Conservation (phyloP, 92 coral and sea anemone species). For the Siderastrea siderea region DNA sequence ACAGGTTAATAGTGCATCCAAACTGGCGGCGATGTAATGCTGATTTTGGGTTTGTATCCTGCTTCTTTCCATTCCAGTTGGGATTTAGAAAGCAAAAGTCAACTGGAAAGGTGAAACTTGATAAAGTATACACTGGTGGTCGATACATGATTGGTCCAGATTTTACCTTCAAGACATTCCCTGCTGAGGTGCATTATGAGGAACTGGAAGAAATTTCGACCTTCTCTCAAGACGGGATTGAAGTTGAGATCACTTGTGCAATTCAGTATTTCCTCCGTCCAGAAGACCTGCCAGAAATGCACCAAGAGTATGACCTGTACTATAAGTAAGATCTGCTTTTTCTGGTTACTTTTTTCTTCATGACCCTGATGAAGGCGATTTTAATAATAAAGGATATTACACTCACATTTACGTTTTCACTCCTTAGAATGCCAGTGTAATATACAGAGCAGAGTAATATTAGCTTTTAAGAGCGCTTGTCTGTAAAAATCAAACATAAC, state of each 20-base stretch:
- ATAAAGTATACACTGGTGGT: slow-evolving; percentile 65
- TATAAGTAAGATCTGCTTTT: slow-evolving; percentile 36
- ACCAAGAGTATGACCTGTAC: slow-evolving; percentile 79
- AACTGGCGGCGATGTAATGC: too few relatives aligned
- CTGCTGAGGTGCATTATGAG: slow-evolving; percentile 74
- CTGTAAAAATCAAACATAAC: too few relatives aligned
- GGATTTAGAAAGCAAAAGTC: slow-evolving; percentile 69
- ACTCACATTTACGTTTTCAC: too few relatives aligned
- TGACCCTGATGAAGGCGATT: too few relatives aligned
- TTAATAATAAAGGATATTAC: too few relatives aligned
- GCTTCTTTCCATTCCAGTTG: slow-evolving; percentile 1
- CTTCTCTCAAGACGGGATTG: slow-evolving; percentile 68
- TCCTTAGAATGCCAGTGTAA: too few relatives aligned
- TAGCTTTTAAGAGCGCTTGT: too few relatives aligned
- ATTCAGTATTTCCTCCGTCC: slow-evolving; percentile 77
- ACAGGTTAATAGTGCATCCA: too few relatives aligned
- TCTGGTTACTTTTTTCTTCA: background rate
- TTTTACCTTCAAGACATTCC: slow-evolving; percentile 73
- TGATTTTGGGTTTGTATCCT: too few relatives aligned
- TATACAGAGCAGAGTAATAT: too few relatives aligned
- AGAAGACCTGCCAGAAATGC: slow-evolving; percentile 74
- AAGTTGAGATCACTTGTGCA: slow-evolving; percentile 72
- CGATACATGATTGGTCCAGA: slow-evolving; percentile 77
- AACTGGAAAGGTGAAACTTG: slow-evolving; percentile 71
- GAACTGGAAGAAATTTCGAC: slow-evolving; percentile 51